Percentiles rank a stretch among this genome's conserved stretches.
Conservation (phyloP, 2,797 vertebrate species). For the Ceryle rudis region DNA sequence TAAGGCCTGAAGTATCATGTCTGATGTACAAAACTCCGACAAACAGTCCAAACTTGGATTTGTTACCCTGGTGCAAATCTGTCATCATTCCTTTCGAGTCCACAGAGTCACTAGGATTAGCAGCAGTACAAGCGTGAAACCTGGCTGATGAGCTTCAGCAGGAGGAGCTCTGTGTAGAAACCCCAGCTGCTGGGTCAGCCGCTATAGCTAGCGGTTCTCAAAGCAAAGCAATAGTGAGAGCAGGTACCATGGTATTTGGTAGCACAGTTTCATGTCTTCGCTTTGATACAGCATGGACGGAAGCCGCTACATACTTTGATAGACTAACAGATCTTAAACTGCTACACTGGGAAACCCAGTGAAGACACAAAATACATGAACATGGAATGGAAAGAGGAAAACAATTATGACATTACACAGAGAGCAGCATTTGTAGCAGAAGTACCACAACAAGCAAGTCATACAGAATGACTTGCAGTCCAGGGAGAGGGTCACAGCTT, state of each 20-base stretch:
- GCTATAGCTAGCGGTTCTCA: not conserved
- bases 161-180: not conserved
- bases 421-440: not conserved
- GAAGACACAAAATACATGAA: not conserved
- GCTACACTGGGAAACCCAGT: not conserved
- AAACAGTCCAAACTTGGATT: not conserved
- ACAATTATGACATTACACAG: not conserved
- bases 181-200: not conserved
- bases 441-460: not conserved
- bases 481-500: not conserved
- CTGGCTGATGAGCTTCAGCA: not conserved
- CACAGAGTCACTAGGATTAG: not conserved
- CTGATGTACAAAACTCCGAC: not conserved
- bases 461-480: not conserved
- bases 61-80: not conserved
- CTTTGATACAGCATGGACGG: not conserved
- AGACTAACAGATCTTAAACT: not conserved
- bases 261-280: rapidly evolving
- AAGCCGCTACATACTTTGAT: not conserved
- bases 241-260: not conserved
- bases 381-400: not conserved
- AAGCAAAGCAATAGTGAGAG: not conserved
- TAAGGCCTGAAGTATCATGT: rapidly evolving
- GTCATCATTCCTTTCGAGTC: not conserved
- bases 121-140: not conserved